Conservation (phyloP, 2,797 vertebrate genomes). For the Falco novaeseelandiae region DNA sequence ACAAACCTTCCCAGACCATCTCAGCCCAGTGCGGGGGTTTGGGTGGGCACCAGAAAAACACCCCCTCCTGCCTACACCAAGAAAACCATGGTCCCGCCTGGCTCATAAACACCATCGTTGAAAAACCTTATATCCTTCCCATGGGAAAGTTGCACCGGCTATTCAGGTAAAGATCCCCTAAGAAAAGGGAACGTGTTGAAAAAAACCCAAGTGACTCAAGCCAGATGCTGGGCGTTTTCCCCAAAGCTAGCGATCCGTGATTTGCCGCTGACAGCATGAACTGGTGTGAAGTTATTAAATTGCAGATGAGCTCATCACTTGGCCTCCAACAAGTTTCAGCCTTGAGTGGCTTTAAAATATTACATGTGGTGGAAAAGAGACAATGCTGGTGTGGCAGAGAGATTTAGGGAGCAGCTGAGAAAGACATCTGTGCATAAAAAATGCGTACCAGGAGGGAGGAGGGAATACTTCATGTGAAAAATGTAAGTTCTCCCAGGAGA, state of each 20-base stretch:
- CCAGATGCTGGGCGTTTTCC: conserved; percentile 36
- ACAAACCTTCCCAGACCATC: not conserved
- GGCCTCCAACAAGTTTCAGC: not conserved
- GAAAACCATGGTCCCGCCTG: not conserved
- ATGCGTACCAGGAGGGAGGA: not conserved
- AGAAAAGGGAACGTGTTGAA: not conserved
- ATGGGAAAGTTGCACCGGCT: not conserved
- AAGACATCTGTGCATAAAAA: not conserved
- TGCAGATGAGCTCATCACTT: conserved; percentile 62
- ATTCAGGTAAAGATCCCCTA: not conserved
- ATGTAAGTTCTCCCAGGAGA: not conserved
- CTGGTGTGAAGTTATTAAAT: conserved; percentile 40
- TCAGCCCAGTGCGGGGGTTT: not conserved
- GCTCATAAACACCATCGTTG: not conserved
- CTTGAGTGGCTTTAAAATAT: conserved; percentile 26
- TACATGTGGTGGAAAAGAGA: conserved; percentile 5
- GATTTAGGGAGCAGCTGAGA: conserved; percentile 15
- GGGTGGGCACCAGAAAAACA: not conserved
- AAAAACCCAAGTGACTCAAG: not conserved
- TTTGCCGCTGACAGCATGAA: conserved; percentile 30
- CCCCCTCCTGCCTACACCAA: not conserved
- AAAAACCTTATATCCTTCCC: not conserved
- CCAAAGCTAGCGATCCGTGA: not conserved
- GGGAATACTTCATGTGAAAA: not conserved
- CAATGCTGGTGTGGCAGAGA: conserved; percentile 19